These are phyloP conservation scores for Syngnathus rostellatus DNA, from an alignment of 2,797 vertebrate genomes.

Conservation along the genomic window DNA sequence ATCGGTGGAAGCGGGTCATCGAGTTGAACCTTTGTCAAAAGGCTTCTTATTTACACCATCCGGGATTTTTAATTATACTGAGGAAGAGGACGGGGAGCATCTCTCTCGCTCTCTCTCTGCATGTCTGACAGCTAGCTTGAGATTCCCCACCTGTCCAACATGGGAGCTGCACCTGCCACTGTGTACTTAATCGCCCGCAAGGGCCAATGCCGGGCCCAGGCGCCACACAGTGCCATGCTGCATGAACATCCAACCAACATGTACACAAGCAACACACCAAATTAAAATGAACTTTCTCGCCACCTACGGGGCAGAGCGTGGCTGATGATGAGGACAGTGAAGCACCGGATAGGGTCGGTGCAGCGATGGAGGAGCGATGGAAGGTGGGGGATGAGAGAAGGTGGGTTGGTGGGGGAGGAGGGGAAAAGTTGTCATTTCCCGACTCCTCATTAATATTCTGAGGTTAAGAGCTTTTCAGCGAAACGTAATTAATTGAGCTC, in stretches of 20 bases:
- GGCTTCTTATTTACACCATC: conserved; percentile 65
- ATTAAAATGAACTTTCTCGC: conserved; percentile 99
- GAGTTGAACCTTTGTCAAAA: conserved; percentile 65
- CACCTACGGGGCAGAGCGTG: conserved; percentile 68
- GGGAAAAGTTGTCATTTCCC: conserved; percentile 92
- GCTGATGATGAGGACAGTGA: conserved; percentile 50
- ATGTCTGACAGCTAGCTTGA: conserved; percentile 70
- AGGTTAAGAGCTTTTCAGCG: conserved; percentile 99
- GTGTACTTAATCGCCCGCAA: conserved; percentile 74
- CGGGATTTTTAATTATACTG: conserved; percentile 73
- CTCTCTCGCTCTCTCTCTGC: conserved; percentile 31
- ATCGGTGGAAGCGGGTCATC: neutral
- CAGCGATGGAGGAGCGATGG: conserved; percentile 34
- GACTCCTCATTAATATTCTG: conserved; percentile 99
- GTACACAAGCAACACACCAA: conserved; percentile 58
- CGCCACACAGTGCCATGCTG: conserved; percentile 39
- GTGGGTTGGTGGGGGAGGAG: conserved; percentile 34
- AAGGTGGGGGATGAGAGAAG: conserved; percentile 22
- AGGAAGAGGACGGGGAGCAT: conserved; percentile 58
- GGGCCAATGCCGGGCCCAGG: conserved; percentile 61
- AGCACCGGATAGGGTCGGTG: conserved; percentile 47
- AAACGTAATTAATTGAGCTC: conserved; percentile 99
- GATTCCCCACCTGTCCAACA: conserved; percentile 78
- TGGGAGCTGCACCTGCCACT: conserved; percentile 74
- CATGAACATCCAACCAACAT: conserved; percentile 22